Conservation (phyloP, 2,113 vertebrate genomes). For the Oreochromis tanganicae region DNA sequence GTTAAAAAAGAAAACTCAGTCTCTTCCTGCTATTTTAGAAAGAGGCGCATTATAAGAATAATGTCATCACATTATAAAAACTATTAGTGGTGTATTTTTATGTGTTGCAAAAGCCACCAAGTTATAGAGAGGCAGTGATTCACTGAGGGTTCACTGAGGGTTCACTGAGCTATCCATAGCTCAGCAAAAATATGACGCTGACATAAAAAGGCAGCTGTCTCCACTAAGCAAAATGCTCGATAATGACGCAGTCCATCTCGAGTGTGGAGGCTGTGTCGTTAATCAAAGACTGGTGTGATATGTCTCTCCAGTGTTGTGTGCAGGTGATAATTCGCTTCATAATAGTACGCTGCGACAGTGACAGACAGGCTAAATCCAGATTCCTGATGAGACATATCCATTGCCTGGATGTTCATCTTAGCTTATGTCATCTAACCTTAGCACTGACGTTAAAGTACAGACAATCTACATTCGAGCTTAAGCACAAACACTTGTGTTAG, state of each 20-base stretch:
- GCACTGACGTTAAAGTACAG: neutral
- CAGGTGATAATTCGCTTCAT: neutral
- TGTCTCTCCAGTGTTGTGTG: neutral
- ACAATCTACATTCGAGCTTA: neutral
- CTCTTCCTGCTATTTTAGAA: neutral
- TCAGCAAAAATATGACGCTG: neutral
- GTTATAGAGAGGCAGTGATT: neutral
- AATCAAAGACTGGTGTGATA: neutral
- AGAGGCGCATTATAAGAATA: neutral
- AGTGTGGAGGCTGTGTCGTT: neutral
- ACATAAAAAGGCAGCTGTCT: neutral
- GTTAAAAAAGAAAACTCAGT: neutral
- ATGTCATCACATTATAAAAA: neutral
- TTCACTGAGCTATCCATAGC: neutral
- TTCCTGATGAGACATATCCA: neutral
- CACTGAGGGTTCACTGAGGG: neutral
- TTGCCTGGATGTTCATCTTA: neutral
- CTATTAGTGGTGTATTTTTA: neutral
- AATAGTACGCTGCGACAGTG: neutral
- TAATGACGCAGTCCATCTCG: neutral
- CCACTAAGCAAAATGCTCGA: neutral
- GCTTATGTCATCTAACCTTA: neutral
- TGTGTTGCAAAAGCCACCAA: neutral
- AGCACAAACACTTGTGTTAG: neutral
- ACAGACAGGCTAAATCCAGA: neutral